A percentile compares a stretch with the other conserved stretches of the same genome.
phyloP scores from a whole-genome alignment of 2,797 vertebrate genomes.

The Lithobates sylvaticus region DNA sequence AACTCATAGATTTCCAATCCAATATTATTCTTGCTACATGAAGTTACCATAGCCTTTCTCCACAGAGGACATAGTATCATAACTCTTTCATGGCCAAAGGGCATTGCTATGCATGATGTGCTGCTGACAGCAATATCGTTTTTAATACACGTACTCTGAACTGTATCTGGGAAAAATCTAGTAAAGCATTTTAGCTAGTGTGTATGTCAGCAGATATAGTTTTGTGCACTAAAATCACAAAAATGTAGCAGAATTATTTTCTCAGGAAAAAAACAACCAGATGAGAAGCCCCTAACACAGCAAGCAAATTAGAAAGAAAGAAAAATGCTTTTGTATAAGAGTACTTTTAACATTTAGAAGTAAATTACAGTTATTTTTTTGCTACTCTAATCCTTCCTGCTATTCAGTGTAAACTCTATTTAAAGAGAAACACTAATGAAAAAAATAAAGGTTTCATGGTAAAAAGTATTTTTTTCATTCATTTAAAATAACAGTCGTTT shows the following conservation, averaged over 20 bases:
- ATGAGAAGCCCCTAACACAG: neutral
- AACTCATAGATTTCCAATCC: neutral
- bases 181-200: neutral
- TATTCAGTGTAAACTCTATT: neutral
- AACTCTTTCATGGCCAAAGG: constrained; percentile 3
- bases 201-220: neutral
- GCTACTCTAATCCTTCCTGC: neutral
- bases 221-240: neutral
- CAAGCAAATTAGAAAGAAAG: neutral
- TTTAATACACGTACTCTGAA: constrained; percentile 4
- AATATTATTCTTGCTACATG: constrained; percentile 5
- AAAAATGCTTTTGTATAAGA: neutral
- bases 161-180: neutral
- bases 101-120: neutral
- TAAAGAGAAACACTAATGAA: neutral
- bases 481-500: too few relatives aligned
- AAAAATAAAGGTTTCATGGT: neutral
- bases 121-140: constrained; percentile 6
- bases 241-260: neutral
- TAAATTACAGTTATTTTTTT: neutral
- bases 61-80: neutral
- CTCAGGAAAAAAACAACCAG: neutral
- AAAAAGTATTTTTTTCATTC: neutral
- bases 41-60: constrained; percentile 18
- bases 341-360: neutral